Evolutionary conservation across 2,113 vertebrate species (phyloP), one percentile per base, ranked within the genome.

Genomic region (Oncorhynchus kisutch): DNA sequence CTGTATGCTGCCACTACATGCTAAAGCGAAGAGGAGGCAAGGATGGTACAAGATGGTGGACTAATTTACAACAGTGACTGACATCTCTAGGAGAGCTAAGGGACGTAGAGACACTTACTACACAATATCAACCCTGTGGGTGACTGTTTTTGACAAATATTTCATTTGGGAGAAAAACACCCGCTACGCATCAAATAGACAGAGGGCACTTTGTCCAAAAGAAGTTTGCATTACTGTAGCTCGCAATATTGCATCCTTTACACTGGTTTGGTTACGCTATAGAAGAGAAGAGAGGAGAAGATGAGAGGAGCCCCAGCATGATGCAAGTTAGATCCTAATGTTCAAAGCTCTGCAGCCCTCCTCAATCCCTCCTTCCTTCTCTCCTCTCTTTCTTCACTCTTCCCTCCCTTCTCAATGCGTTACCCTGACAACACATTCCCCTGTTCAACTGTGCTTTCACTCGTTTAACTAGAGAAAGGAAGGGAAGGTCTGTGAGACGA

Each of bases 351-450:
- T 20, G 16, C 57, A 60, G 57, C 57, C 57, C 57, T 54, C 60
- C 60, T 64, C 60, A 25, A 45, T 34, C 34, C 7, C 18, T n/a
- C 18, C 57, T 79, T 45, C 83, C 75, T 83, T 86, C 87, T 82
- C 81, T 39, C 54, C 78, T 54, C 13, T 54, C 14, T 54, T 54
- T 18, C 51, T 18, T 54, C 51, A 54, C 51, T 54, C 51, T 54
- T 54, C 51, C 51, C 3, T 13, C 16, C 51, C 14, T 24, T 12
- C 72, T 77, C 85, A 20, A 71, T 86, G 80, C 77, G 89, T 90
- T 89, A 85, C 88, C 90, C 87, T 85, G 89, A 89, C 89, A 89
- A 90, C 87, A 51, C 77, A 3, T 51, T 80, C 75, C 39, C 82
- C 81, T 45, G 57, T 75, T 76, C 78, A 83, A 79, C 82, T 82